These are phyloP conservation scores for Oostethus manadensis DNA, from an alignment of 2,113 vertebrate genomes.

Conservation along the genomic window DNA sequence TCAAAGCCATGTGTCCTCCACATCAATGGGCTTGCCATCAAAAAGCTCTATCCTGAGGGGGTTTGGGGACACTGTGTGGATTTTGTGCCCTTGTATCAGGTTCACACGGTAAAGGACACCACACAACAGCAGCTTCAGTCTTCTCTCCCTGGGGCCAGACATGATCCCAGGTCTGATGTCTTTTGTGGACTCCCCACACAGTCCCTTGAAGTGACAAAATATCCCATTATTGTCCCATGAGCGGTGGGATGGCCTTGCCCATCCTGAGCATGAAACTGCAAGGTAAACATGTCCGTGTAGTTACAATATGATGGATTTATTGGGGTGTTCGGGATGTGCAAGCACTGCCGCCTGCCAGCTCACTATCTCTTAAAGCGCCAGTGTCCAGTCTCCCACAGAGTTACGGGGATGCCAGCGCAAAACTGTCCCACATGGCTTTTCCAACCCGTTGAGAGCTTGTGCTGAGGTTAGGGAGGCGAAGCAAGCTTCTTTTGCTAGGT, in stretches of 20 bases:
- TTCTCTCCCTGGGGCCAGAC: slow-evolving; percentile 64
- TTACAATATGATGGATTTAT: background rate
- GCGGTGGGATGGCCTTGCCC: background rate
- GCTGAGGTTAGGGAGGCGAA: slow-evolving; percentile 48
- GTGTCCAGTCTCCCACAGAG: slow-evolving; percentile 65
- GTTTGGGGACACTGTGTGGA: slow-evolving; percentile 63
- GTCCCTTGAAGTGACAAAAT: slow-evolving; percentile 60
- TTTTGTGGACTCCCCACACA: slow-evolving; percentile 55
- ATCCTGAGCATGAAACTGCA: background rate
- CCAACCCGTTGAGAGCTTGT: slow-evolving; percentile 47
- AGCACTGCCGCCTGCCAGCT: slow-evolving; percentile 38
- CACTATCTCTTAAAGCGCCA: slow-evolving; percentile 55
- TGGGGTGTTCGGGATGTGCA: background rate
- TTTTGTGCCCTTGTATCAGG: slow-evolving; percentile 65
- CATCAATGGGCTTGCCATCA: slow-evolving; percentile 68
- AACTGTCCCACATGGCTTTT: slow-evolving; percentile 72
- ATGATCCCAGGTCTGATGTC: slow-evolving; percentile 61
- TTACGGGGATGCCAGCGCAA: slow-evolving; percentile 72
- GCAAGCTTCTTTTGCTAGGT: slow-evolving; percentile 38
- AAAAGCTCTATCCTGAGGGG: slow-evolving; percentile 65
- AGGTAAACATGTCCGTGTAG: background rate
- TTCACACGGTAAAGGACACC: slow-evolving; percentile 71
- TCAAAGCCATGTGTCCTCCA: slow-evolving; percentile 66
- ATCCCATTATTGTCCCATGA: slow-evolving; percentile 29
- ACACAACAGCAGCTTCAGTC: slow-evolving; percentile 63